Conservation (phyloP, 2,797 vertebrate species). For the Helarctos malayanus region DNA sequence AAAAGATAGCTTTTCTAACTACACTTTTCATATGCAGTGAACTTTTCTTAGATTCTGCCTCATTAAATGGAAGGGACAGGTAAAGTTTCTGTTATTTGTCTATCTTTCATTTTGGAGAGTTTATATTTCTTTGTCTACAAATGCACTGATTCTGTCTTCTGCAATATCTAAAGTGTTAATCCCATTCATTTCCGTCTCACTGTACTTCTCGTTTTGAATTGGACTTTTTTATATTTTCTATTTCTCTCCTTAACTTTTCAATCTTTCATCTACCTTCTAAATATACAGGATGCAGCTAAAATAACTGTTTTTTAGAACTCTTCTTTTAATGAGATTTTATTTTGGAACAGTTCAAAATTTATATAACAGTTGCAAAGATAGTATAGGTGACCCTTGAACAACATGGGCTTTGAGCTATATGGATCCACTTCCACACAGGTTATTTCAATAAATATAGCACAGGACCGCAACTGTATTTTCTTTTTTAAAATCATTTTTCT, state of each 20-base stretch:
- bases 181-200: neutral
- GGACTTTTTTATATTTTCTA: neutral
- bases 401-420: neutral
- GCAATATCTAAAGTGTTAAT: neutral
- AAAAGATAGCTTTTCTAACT: neutral
- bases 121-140: neutral
- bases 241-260: neutral
- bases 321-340: neutral
- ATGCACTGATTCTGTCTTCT: neutral
- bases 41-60: neutral
- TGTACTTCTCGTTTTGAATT: neutral
- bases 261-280: neutral
- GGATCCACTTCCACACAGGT: neutral
- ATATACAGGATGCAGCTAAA: neutral
- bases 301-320: neutral
- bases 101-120: neutral
- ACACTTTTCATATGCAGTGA: neutral
- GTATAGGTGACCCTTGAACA: neutral
- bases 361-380: neutral
- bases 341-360: neutral
- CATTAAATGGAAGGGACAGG: neutral
- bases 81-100: neutral
- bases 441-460: neutral
- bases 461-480: neutral
- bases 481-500: neutral